Conservation (phyloP, 2,888 invertebrate genomes). For the Drosophila atripex region DNA sequence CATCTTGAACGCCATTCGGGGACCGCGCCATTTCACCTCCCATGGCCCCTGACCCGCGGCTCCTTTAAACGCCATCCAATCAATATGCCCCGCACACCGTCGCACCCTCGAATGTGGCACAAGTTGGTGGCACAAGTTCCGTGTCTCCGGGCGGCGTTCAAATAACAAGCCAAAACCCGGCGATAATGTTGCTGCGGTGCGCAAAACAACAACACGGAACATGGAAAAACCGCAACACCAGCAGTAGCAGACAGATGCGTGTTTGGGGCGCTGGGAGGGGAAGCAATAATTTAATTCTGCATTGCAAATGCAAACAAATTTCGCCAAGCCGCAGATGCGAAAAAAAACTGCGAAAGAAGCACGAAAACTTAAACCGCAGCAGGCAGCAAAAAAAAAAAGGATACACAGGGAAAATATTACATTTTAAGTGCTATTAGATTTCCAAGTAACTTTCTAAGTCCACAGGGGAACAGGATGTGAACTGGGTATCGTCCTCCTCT, state of each 20-base stretch:
- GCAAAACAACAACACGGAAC: slow-evolving; percentile 55
- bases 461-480: not conserved
- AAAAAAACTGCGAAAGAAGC: slow-evolving; percentile 7
- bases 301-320: slow-evolving; percentile 77
- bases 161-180: slow-evolving; percentile 63
- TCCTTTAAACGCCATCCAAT: slow-evolving; percentile 55
- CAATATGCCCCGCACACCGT: slow-evolving; percentile 64
- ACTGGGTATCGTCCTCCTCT: not conserved
- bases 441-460: too few relatives aligned
- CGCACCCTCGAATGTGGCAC: slow-evolving; percentile 51
- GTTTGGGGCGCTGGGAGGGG: slow-evolving; percentile 47
- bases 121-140: slow-evolving; percentile 24
- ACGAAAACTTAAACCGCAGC: slow-evolving; percentile 65
- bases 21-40: slow-evolving; percentile 6
- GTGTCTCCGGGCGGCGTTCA: slow-evolving; percentile 41
- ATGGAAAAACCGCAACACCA: slow-evolving; percentile 18
- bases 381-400: slow-evolving; percentile 63
- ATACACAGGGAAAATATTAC: slow-evolving; percentile 37
- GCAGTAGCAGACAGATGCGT: slow-evolving; percentile 38
- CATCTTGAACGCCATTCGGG: slow-evolving; percentile 15
- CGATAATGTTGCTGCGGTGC: slow-evolving; percentile 73
- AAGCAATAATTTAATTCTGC: slow-evolving; percentile 79
- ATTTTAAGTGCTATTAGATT: not conserved
- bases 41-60: slow-evolving; percentile 9
- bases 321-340: slow-evolving; percentile 68